Evolutionary conservation across 2,888 invertebrate genomes (phyloP).

Genomic region (Neoitamus cyanurus): DNA sequence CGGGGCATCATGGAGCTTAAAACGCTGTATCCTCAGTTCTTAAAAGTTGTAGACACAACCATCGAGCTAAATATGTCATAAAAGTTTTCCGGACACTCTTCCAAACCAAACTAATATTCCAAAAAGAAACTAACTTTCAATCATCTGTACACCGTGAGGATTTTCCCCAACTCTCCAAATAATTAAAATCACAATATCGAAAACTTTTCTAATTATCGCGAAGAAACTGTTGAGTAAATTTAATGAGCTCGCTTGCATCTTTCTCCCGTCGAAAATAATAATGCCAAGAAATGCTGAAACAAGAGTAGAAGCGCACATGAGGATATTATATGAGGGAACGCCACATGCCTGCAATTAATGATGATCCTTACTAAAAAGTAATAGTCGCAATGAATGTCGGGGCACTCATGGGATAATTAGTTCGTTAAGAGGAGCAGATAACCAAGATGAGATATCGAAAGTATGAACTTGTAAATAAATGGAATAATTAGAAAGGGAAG

Average conservation of each 20-base stretch:
- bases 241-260: not conserved
- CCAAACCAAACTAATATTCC: no score
- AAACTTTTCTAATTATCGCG: not conserved
- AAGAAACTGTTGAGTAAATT: not conserved
- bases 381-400: not conserved
- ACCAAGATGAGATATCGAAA: not conserved
- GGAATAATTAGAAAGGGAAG: no score
- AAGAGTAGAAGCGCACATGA: not conserved
- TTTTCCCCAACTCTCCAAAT: not conserved
- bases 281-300: not conserved
- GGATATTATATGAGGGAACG: not conserved
- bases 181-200: not conserved
- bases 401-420: not conserved
- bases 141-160: not conserved
- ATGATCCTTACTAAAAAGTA: not conserved
- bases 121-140: no score
- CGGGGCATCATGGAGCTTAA: no score
- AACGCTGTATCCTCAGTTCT: no score
- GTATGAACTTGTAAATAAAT: no score
- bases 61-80: no score
- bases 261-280: not conserved
- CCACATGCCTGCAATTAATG: not conserved
- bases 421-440: not conserved
- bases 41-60: no score
- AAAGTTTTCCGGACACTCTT: no score